These are phyloP conservation scores for Microcebus ravelobensis DNA, from an alignment of 2,113 vertebrate species.

Conservation along the genomic window DNA sequence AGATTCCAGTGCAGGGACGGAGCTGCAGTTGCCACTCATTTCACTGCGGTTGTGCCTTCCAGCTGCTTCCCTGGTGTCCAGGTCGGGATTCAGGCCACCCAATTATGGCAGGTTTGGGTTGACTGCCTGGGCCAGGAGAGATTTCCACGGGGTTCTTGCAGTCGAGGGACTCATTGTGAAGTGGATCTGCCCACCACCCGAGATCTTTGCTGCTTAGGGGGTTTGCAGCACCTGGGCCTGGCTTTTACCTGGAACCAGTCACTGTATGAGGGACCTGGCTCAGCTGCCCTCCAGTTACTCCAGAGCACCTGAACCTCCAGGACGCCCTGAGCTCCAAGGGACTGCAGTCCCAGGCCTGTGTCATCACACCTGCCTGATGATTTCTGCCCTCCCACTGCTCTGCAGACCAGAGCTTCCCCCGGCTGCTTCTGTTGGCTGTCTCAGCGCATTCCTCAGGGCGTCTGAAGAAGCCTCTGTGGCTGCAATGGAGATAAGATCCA, in stretches of 20 bases:
- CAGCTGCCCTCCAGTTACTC: not conserved
- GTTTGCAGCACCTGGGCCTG: not conserved
- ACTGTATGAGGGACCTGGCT: not conserved
- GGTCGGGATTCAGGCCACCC: not conserved
- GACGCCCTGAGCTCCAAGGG: not conserved
- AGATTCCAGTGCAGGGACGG: not conserved
- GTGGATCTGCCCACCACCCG: not conserved
- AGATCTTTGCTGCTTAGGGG: not conserved
- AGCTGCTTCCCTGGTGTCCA: not conserved
- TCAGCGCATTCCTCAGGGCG: not conserved
- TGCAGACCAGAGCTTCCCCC: not conserved
- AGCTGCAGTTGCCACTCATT: not conserved
- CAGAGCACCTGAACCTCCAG: not conserved
- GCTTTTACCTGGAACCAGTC: not conserved
- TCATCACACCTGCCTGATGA: rapidly evolving
- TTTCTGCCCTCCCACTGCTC: rapidly evolving
- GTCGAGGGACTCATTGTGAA: not conserved
- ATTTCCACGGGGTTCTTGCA: too few relatives aligned
- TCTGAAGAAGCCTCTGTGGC: not conserved
- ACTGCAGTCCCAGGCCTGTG: not conserved
- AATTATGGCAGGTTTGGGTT: not conserved
- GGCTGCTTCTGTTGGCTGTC: not conserved
- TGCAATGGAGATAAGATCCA: constrained; percentile 25
- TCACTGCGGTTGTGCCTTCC: not conserved
- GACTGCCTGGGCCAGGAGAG: not conserved